Evolutionary conservation across 2,888 invertebrate genomes (phyloP).

Genomic region (Chalcis sispes): DNA sequence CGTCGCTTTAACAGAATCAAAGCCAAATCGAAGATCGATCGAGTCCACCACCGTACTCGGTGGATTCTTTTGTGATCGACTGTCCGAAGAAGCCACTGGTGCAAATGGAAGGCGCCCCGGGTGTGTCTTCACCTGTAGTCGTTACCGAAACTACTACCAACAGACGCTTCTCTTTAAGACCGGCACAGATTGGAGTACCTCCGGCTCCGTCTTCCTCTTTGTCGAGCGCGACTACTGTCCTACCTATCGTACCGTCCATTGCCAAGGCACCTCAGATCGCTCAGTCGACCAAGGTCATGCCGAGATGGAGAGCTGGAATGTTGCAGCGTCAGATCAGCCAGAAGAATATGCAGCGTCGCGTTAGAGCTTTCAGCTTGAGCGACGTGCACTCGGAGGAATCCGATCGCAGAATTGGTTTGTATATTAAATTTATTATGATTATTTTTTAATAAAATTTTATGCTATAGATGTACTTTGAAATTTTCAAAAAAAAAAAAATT

Average conservation of each 20-base stretch:
- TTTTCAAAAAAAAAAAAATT: too few species aligned
- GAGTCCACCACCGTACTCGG: slow-evolving; percentile 60
- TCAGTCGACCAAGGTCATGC: slow-evolving; percentile 56
- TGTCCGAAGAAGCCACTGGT: slow-evolving; percentile 70
- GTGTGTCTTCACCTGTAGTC: slow-evolving; percentile 67
- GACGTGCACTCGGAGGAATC: slow-evolving; percentile 68
- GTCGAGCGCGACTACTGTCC: not conserved
- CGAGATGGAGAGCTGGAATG: slow-evolving; percentile 73
- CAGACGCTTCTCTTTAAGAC: slow-evolving; percentile 69
- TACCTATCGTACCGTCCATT: not conserved
- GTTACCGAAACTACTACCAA: slow-evolving; percentile 12
- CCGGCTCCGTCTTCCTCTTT: slow-evolving; percentile 34
- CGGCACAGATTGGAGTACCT: slow-evolving; percentile 64
- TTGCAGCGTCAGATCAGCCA: slow-evolving; percentile 72
- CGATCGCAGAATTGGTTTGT: slow-evolving; percentile 46
- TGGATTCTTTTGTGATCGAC: slow-evolving; percentile 66
- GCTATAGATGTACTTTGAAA: too few species aligned
- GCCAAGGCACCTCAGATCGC: not conserved
- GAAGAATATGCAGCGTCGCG: slow-evolving; percentile 68
- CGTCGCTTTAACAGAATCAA: slow-evolving; percentile 45
- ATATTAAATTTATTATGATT: not conserved
- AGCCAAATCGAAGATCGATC: slow-evolving; percentile 58
- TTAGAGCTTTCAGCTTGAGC: slow-evolving; percentile 71
- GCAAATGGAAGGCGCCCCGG: slow-evolving; percentile 67
- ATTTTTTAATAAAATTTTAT: too few species aligned